Conservation (phyloP, 2,888 invertebrate species). For the Ochropacha duplaris region DNA sequence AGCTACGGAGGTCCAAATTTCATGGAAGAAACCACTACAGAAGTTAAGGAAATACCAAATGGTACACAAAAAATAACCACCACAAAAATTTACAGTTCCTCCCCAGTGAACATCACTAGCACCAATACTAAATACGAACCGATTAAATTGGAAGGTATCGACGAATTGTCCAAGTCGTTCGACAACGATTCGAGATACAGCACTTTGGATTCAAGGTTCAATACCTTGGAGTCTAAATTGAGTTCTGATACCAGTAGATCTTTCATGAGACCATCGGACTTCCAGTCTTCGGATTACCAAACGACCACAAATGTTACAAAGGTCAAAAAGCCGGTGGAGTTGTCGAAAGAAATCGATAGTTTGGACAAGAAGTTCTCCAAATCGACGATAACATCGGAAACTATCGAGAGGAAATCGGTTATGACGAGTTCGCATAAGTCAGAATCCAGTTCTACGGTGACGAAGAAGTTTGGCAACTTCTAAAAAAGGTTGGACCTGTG, state of each 20-base stretch:
- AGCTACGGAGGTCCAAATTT: constrained; percentile 73
- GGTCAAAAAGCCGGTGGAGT: constrained; percentile 63
- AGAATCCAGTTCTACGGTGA: constrained; percentile 81
- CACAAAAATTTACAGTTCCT: constrained; percentile 82
- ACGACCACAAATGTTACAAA: constrained; percentile 51
- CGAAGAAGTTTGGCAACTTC: constrained; percentile 80
- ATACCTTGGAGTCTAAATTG: constrained; percentile 72
- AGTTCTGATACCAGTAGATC: constrained; percentile 76
- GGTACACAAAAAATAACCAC: constrained; percentile 82
- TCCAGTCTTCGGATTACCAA: constrained; percentile 67
- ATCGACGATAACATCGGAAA: constrained; percentile 86
- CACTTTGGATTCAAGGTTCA: constrained; percentile 73
- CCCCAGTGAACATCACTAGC: constrained; percentile 77
- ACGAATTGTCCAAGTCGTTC: constrained; percentile 78
- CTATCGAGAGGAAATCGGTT: constrained; percentile 86
- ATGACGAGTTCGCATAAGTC: constrained; percentile 85
- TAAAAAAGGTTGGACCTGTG: constrained; percentile 42
- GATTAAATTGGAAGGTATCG: constrained; percentile 74
- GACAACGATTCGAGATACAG: constrained; percentile 78
- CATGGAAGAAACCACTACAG: constrained; percentile 77
- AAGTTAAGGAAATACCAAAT: constrained; percentile 80
- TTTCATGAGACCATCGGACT: constrained; percentile 79
- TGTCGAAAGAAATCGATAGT: constrained; percentile 79
- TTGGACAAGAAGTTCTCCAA: constrained; percentile 86
- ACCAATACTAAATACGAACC: constrained; percentile 78